Evolutionary conservation across 1,140 invertebrate species (phyloP).

Genomic region (Periplaneta americana): DNA sequence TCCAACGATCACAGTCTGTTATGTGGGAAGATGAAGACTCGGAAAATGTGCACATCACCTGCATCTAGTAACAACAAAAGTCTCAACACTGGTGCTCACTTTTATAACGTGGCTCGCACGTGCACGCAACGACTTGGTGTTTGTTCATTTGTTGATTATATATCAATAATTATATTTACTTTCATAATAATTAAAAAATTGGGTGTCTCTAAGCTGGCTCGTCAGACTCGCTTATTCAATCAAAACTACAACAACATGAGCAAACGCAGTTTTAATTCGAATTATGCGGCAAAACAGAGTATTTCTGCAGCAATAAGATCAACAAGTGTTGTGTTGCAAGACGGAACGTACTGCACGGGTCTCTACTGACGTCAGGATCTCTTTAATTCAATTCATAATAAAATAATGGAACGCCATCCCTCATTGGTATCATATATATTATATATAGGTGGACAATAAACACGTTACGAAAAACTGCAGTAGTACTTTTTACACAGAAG

Average conservation of each 20-base stretch:
- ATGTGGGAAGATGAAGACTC: conserved; percentile 11
- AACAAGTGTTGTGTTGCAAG: neutral
- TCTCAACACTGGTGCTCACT: conserved; percentile 17
- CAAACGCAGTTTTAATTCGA: conserved; percentile 6
- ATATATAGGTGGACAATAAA: neutral
- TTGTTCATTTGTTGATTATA: neutral
- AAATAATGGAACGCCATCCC: neutral
- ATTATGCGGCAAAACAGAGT: too few relatives aligned
- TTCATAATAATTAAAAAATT: neutral
- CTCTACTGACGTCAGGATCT: neutral
- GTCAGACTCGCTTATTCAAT: neutral
- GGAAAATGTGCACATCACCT: neutral
- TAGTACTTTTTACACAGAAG: conserved; percentile 7
- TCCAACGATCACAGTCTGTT: conserved; percentile 24
- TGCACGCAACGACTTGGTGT: neutral
- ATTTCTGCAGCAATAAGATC: neutral
- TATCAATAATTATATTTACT: neutral
- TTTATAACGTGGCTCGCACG: conserved; percentile 1
- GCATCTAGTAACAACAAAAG: neutral
- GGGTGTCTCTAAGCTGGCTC: neutral
- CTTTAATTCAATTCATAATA: neutral
- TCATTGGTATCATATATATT: neutral
- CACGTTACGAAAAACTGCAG: neutral
- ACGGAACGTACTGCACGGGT: neutral
- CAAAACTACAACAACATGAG: conserved; percentile 6